These are phyloP conservation scores for Actinia tenebrosa DNA, from an alignment of 64 coral and sea anemone species.

Conservation along the genomic window DNA sequence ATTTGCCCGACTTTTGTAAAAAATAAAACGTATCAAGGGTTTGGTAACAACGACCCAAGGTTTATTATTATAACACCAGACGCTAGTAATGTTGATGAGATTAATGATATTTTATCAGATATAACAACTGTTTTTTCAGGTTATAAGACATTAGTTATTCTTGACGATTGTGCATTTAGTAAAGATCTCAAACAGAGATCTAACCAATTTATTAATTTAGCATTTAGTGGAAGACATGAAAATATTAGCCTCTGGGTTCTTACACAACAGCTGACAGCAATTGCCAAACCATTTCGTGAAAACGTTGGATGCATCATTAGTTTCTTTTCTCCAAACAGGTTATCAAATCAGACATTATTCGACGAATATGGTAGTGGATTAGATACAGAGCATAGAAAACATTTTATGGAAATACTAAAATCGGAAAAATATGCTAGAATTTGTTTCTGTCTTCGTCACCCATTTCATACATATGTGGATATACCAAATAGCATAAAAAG, in stretches of 20 bases:
- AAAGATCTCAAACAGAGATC: constrained; percentile 23
- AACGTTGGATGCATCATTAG: too few species aligned
- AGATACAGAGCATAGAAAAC: too few species aligned
- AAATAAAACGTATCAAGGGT: constrained; percentile 36
- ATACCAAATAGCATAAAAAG: not conserved
- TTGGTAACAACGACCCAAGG: constrained; percentile 15
- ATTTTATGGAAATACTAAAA: too few species aligned
- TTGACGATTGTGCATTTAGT: constrained; percentile 23
- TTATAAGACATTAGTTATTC: constrained; percentile 29
- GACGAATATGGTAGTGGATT: too few species aligned
- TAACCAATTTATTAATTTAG: constrained; percentile 32
- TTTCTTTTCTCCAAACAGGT: too few species aligned
- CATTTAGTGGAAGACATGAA: constrained; percentile 24
- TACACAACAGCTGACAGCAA: too few species aligned
- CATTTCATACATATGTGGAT: too few species aligned
- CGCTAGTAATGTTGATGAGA: constrained; percentile 30
- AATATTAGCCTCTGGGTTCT: too few species aligned
- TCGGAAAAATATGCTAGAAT: too few species aligned
- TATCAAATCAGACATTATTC: too few species aligned
- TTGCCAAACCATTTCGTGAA: too few species aligned
- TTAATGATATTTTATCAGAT: constrained; percentile 23
- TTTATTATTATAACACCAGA: constrained; percentile 18
- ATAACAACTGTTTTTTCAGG: constrained; percentile 25
- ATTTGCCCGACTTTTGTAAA: constrained; percentile 23
- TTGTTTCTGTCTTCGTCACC: too few species aligned